Evolutionary conservation across 2,113 vertebrate genomes (phyloP).

Genomic region (Lycocorax pyrrhopterus): DNA sequence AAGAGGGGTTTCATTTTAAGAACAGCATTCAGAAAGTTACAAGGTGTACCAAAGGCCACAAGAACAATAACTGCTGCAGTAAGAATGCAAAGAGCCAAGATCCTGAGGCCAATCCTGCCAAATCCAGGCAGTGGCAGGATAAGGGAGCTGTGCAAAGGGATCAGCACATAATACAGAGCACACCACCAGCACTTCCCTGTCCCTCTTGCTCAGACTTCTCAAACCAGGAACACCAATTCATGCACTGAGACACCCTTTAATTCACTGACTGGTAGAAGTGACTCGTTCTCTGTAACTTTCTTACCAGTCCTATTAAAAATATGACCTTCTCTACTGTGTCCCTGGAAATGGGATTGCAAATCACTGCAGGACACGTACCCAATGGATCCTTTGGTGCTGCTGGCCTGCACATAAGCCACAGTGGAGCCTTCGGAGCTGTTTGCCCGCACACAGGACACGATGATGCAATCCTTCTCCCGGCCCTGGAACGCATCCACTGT

Average conservation of each 20-base stretch:
- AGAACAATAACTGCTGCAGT: not conserved
- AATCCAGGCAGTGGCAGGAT: not conserved
- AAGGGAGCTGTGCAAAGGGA: not conserved
- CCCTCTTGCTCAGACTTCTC: not conserved
- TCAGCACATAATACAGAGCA: not conserved
- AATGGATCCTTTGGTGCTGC: conserved; percentile 72
- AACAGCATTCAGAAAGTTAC: not conserved
- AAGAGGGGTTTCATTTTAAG: not conserved
- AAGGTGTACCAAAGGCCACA: not conserved
- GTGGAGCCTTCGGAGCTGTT: not conserved
- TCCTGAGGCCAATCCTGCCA: not conserved
- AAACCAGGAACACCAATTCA: not conserved
- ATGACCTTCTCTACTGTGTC: accelerated
- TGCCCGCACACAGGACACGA: conserved; percentile 85
- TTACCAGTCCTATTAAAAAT: not conserved
- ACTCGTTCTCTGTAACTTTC: not conserved
- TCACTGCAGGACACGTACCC: conserved; percentile 67
- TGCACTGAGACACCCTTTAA: not conserved
- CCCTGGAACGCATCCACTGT: conserved; percentile 89
- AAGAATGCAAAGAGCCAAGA: not conserved
- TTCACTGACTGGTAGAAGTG: not conserved
- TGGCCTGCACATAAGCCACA: conserved; percentile 56
- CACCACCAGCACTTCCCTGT: not conserved
- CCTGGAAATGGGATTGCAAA: not conserved
- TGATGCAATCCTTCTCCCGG: conserved; percentile 84